These are phyloP conservation scores for Cyclophora punctaria DNA, from an alignment of 2,888 invertebrate species.

Conservation along the genomic window DNA sequence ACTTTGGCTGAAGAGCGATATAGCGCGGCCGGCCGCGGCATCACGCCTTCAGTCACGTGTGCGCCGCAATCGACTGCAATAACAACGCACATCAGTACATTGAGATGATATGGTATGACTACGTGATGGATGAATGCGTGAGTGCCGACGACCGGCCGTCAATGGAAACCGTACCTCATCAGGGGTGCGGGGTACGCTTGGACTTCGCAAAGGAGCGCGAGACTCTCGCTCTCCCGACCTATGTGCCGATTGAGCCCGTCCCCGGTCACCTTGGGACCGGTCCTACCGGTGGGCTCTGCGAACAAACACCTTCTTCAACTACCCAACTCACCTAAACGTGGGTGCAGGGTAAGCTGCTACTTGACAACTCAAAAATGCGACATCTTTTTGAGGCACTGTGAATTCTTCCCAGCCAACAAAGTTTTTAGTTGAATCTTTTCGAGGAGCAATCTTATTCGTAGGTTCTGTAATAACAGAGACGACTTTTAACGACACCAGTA, in stretches of 20 bases:
- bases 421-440: constrained; percentile 65
- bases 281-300: constrained; percentile 82
- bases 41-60: constrained; percentile 66
- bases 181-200: constrained; percentile 86
- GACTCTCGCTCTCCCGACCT: constrained; percentile 57
- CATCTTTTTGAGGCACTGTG: constrained; percentile 61
- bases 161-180: constrained; percentile 79
- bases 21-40: constrained; percentile 70
- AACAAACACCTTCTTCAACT: constrained; percentile 44
- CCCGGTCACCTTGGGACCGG: constrained; percentile 79
- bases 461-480: constrained; percentile 76
- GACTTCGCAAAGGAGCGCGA: constrained; percentile 83
- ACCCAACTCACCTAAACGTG: constrained; percentile 78
- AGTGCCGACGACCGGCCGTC: constrained; percentile 54
- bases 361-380: constrained; percentile 79
- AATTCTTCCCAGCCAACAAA: constrained; percentile 79
- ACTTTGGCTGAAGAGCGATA: constrained; percentile 65
- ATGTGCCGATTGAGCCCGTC: constrained; percentile 76
- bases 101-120: constrained; percentile 57
- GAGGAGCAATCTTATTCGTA: constrained; percentile 79
- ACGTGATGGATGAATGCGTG: constrained; percentile 71
- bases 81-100: constrained; percentile 69
- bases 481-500: constrained; percentile 22
- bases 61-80: constrained; percentile 68
- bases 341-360: constrained; percentile 82